Evolutionary conservation across 2,888 invertebrate species (phyloP).

Genomic region (Amphipoea lucens): DNA sequence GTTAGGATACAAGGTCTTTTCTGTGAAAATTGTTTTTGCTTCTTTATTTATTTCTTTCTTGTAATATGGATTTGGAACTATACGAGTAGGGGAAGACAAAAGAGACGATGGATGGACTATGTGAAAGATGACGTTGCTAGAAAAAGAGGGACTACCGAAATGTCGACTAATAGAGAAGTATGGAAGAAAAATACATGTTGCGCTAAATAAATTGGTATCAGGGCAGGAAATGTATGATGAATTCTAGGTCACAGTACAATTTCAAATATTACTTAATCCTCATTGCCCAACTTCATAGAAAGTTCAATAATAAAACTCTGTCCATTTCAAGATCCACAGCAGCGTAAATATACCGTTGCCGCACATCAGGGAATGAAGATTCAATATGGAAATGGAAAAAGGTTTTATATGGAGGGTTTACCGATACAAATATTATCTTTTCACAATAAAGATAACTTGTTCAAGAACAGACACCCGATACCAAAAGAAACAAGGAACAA

Average conservation of each 20-base stretch:
- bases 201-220: neutral
- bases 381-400: conserved; percentile 44
- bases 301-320: neutral
- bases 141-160: neutral
- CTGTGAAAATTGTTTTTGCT: neutral
- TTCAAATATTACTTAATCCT: neutral
- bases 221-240: neutral
- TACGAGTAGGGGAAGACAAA: neutral
- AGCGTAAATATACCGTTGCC: neutral
- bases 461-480: neutral
- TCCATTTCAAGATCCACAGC: conserved; percentile 28
- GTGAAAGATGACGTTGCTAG: neutral
- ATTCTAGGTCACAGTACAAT: neutral
- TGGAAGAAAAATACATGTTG: too few species aligned
- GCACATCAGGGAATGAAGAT: conserved; percentile 23
- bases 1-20: neutral
- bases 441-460: conserved; percentile 22
- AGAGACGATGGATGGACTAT: neutral
- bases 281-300: neutral
- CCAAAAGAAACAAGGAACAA: conserved; percentile 35
- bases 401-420: conserved; percentile 10
- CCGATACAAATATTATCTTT: conserved; percentile 19
- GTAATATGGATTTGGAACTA: neutral
- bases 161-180: neutral
- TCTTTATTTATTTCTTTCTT: neutral